Evolutionary conservation across 2,797 vertebrate genomes (phyloP).

Genomic region (Melanogrammus aeglefinus): DNA sequence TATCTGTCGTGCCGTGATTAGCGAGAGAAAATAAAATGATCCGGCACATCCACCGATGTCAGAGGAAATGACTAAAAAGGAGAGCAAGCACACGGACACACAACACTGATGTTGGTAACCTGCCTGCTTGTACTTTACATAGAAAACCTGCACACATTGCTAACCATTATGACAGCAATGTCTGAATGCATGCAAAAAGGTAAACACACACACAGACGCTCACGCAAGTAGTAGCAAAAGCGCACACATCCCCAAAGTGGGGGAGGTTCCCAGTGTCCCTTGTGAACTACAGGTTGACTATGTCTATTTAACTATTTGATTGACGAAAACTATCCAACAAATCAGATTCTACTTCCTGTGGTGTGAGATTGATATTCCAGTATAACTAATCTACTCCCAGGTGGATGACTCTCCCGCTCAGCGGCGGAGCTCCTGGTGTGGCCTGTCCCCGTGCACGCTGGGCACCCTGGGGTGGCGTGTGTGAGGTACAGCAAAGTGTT

Average conservation of each 20-base stretch:
- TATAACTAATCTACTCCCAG: conserved; percentile 33
- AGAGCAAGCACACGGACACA: conserved; percentile 15
- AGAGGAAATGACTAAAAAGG: conserved; percentile 47
- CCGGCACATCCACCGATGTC: conserved; percentile 51
- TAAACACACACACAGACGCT: not conserved
- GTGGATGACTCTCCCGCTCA: conserved; percentile 20
- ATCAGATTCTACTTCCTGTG: conserved; percentile 33
- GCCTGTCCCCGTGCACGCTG: conserved; percentile 15
- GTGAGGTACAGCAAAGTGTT: not conserved
- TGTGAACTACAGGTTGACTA: conserved; percentile 13
- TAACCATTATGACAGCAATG: conserved; percentile 22
- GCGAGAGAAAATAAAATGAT: conserved; percentile 60
- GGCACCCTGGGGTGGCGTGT: too few relatives aligned
- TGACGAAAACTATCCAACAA: conserved; percentile 26
- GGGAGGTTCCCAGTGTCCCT: conserved; percentile 38
- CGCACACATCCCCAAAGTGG: conserved; percentile 14
- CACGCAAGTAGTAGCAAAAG: not conserved
- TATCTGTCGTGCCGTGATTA: conserved; percentile 55
- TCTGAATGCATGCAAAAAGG: conserved; percentile 20
- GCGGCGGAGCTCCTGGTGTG: conserved; percentile 5
- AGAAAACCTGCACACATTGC: not conserved
- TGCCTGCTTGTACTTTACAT: conserved; percentile 1
- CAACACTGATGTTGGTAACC: conserved; percentile 5
- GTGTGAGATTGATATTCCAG: conserved; percentile 23
- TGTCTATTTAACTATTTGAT: conserved; percentile 44